Percentiles rank a stretch among this genome's conserved stretches.
phyloP scores from a whole-genome alignment of 1,140 invertebrate species.

The Drosophila miranda region DNA sequence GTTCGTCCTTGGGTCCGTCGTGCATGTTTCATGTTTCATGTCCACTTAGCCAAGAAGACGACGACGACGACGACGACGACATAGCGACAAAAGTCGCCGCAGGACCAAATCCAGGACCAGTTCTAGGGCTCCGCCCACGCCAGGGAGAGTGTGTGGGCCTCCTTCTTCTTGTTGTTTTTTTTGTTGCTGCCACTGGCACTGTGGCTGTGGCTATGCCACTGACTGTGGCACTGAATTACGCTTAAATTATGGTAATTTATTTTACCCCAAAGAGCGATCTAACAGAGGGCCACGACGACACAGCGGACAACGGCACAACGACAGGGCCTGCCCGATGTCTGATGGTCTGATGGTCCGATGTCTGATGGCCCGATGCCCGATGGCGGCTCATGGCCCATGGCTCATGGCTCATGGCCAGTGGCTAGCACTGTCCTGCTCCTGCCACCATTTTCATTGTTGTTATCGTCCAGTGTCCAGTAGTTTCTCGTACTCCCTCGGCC shows the following conservation, averaged over 20 bases:
- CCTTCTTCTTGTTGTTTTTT: not conserved
- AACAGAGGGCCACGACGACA: constrained; percentile 56
- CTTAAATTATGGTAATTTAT: constrained; percentile 81
- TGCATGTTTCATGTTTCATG: constrained; percentile 79
- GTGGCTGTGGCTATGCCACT: not conserved
- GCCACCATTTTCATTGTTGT: constrained; percentile 12
- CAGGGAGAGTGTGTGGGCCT: constrained; percentile 29
- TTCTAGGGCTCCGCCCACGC: constrained; percentile 15
- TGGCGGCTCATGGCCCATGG: constrained; percentile 4
- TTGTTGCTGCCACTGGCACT: constrained; percentile 27
- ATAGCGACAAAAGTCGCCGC: constrained; percentile 47
- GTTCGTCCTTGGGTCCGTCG: constrained; percentile 29
- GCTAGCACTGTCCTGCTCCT: constrained; percentile 2
- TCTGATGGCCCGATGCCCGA: constrained; percentile 21
- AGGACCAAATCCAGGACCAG: constrained; percentile 33
- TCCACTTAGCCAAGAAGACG: constrained; percentile 75
- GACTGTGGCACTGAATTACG: constrained; percentile 70
- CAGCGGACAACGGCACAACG: constrained; percentile 24
- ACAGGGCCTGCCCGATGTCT: constrained; percentile 37
- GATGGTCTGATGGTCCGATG: constrained; percentile 18
- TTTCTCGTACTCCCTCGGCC: too few relatives aligned
- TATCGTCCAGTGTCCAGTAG: constrained; percentile 5
- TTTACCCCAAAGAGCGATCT: constrained; percentile 79
- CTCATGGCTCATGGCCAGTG: constrained; percentile 16
- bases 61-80: constrained; percentile 14